phyloP scores from a whole-genome alignment of 2,797 vertebrate genomes.

The Erethizon dorsatum region DNA sequence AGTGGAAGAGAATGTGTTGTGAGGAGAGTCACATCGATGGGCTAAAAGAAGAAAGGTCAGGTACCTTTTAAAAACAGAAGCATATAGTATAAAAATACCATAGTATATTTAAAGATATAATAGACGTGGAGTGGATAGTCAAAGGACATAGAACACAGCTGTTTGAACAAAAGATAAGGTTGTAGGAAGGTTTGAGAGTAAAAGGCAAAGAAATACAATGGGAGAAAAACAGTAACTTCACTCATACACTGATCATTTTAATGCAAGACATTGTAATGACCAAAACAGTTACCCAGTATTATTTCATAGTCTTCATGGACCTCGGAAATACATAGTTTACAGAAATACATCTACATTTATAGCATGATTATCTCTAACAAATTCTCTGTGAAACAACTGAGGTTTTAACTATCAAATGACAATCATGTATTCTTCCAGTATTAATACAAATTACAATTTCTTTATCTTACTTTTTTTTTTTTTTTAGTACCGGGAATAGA shows the following conservation, averaged over 20 bases:
- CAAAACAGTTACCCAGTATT: background rate
- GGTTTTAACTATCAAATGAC: conserved; percentile 29
- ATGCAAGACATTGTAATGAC: conserved; percentile 1
- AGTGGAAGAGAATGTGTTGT: background rate
- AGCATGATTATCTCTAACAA: conserved; percentile 30
- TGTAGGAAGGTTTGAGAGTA: conserved; percentile 23
- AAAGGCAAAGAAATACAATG: conserved; percentile 47
- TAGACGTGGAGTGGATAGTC: background rate
- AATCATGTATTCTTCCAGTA: background rate
- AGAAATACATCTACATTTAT: conserved; percentile 49
- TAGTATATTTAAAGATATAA: conserved; percentile 23
- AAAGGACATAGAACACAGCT: conserved; percentile 46
- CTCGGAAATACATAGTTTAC: conserved; percentile 43
- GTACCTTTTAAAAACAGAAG: background rate
- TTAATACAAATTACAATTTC: conserved; percentile 2
- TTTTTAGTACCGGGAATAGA: too few relatives aligned
- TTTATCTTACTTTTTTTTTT: background rate
- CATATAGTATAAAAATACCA: conserved; percentile 39
- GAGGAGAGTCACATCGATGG: background rate
- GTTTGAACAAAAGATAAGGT: conserved; percentile 58
- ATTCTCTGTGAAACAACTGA: conserved; percentile 17
- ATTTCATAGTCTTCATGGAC: background rate
- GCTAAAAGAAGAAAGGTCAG: conserved; percentile 6
- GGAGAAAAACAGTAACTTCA: background rate
- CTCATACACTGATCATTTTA: conserved; percentile 39